phyloP scores from a whole-genome alignment of 2,113 vertebrate species.

The Motacilla alba region DNA sequence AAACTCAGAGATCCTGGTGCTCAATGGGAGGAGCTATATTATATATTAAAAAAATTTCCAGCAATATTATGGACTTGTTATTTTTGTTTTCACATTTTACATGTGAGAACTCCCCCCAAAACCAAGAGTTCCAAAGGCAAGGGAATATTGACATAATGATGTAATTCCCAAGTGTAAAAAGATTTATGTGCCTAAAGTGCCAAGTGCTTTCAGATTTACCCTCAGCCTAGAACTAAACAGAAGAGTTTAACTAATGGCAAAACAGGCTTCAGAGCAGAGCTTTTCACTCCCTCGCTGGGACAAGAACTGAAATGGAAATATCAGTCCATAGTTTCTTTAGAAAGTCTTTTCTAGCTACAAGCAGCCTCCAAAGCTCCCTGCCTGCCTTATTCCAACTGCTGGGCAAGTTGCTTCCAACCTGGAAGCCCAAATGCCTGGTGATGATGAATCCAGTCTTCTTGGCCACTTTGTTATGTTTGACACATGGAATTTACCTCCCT shows the following conservation, averaged over 20 bases:
- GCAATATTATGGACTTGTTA: not conserved
- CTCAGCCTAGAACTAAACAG: not conserved
- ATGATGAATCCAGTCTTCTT: not conserved
- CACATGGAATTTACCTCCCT: not conserved
- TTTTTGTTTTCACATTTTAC: not conserved
- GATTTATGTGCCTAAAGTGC: not conserved
- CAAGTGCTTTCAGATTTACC: not conserved
- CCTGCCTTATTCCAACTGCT: not conserved
- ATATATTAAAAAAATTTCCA: not conserved
- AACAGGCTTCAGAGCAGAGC: not conserved
- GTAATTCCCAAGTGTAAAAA: not conserved
- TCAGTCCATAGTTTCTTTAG: not conserved
- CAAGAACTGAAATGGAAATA: not conserved
- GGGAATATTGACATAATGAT: not conserved
- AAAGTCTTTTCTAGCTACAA: not conserved
- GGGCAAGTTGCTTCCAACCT: not conserved
- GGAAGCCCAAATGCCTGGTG: not conserved
- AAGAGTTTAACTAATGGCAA: not conserved
- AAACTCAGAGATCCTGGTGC: not conserved
- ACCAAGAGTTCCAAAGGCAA: not conserved
- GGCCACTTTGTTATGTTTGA: not conserved
- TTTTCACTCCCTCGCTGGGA: not conserved
- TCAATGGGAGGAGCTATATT: not conserved
- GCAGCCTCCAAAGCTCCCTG: not conserved
- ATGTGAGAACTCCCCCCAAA: accelerated